These are phyloP conservation scores for Caenorhabditis briggsae DNA, from an alignment of 1,140 invertebrate species.

Conservation along the genomic window DNA sequence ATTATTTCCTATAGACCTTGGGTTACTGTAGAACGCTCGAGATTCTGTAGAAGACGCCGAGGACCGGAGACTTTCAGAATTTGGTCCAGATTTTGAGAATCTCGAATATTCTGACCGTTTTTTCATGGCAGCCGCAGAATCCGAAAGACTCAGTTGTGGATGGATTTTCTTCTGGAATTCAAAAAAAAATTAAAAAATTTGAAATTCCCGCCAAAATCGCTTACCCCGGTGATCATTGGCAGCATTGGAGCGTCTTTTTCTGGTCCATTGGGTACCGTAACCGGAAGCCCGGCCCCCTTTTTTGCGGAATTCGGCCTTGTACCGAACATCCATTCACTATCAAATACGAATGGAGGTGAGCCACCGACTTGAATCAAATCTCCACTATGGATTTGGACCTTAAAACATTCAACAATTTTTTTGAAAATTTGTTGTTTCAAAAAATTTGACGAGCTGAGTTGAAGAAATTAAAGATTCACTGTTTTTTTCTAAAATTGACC, in stretches of 20 bases:
- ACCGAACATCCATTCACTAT: slow-evolving; percentile 35
- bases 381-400: slow-evolving; percentile 33
- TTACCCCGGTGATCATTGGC: slow-evolving; percentile 37
- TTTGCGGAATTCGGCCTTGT: slow-evolving; percentile 1
- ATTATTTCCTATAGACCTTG: not conserved
- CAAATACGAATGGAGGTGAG: not conserved
- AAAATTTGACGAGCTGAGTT: not conserved
- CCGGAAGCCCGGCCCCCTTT: too few species aligned
- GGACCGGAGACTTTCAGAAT: not conserved
- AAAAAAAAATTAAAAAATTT: not conserved
- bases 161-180: slow-evolving; percentile 37
- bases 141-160: not conserved
- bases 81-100: not conserved
- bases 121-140: not conserved
- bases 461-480: too few species aligned
- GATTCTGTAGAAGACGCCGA: slow-evolving; percentile 25
- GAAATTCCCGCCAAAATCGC: not conserved
- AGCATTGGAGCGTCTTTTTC: not conserved
- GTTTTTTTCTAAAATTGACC: too few species aligned
- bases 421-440: not conserved
- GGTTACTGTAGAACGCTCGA: not conserved
- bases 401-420: not conserved
- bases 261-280: not conserved
- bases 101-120: not conserved
- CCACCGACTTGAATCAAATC: slow-evolving; percentile 14